phyloP scores from a whole-genome alignment of 2,797 vertebrate species.

The Squalus acanthias region DNA sequence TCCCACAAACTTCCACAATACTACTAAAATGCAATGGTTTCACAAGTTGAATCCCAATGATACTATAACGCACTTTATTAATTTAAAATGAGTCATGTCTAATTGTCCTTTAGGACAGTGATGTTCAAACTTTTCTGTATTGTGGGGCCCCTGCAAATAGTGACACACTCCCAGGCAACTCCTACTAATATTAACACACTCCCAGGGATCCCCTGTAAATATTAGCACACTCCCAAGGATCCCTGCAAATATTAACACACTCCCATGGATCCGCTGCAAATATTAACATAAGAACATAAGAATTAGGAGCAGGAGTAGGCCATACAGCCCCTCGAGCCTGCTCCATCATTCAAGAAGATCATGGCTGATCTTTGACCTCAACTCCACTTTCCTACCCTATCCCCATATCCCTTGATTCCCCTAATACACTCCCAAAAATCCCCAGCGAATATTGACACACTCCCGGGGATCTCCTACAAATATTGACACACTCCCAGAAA shows the following conservation, averaged over 20 bases:
- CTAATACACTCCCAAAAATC: not conserved
- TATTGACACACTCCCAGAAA: not conserved
- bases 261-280: not conserved
- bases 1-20: not conserved
- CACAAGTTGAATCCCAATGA: not conserved
- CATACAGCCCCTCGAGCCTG: too few relatives aligned
- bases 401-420: too few relatives aligned
- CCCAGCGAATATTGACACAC: not conserved
- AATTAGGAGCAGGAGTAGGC: too few relatives aligned
- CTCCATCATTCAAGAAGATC: too few relatives aligned
- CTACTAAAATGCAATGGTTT: not conserved
- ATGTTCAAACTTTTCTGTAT: not conserved
- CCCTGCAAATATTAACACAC: not conserved
- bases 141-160: not conserved
- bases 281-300: too few relatives aligned
- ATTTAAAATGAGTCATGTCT: not conserved
- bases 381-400: too few relatives aligned
- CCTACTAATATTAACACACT: not conserved
- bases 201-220: too few relatives aligned
- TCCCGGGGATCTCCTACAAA: not conserved
- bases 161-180: not conserved
- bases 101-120: not conserved
- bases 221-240: not conserved
- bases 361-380: too few relatives aligned
- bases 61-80: not conserved